Evolutionary conservation across 2,888 invertebrate species (phyloP).

Genomic region (Hecatera dysodea): DNA sequence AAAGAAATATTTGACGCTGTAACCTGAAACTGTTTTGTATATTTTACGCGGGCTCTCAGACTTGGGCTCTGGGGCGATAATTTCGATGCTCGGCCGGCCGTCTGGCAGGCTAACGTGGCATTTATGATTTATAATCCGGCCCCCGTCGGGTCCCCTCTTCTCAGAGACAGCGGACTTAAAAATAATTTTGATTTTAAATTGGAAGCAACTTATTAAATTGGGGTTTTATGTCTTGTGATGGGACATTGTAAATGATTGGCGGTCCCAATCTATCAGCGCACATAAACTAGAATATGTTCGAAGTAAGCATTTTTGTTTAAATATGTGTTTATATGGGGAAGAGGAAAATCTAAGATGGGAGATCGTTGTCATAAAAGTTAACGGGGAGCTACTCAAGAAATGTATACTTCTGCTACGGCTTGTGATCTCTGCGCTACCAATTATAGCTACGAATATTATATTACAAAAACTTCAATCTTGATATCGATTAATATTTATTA

Average conservation of each 20-base stretch:
- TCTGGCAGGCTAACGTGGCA: slow-evolving; percentile 84
- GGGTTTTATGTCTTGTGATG: slow-evolving; percentile 82
- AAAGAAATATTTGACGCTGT: slow-evolving; percentile 86
- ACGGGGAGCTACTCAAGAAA: slow-evolving; percentile 22
- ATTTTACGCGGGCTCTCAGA: slow-evolving; percentile 83
- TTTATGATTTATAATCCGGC: slow-evolving; percentile 90
- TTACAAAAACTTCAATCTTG: slow-evolving; percentile 48
- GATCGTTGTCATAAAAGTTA: slow-evolving; percentile 31
- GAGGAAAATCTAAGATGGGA: slow-evolving; percentile 16
- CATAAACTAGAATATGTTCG: slow-evolving; percentile 38
- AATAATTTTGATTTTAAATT: slow-evolving; percentile 89
- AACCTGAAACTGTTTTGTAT: slow-evolving; percentile 88
- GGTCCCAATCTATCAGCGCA: slow-evolving; percentile 44
- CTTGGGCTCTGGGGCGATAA: slow-evolving; percentile 82
- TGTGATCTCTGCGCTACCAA: slow-evolving; percentile 30
- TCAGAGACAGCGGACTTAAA: slow-evolving; percentile 85
- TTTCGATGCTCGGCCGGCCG: slow-evolving; percentile 83
- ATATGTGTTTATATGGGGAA: slow-evolving; percentile 21
- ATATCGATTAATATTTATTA: slow-evolving; percentile 54
- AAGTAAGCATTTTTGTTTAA: slow-evolving; percentile 23
- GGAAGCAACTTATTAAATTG: slow-evolving; percentile 86
- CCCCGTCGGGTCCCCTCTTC: slow-evolving; percentile 84
- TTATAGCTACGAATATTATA: slow-evolving; percentile 49
- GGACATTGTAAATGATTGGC: slow-evolving; percentile 77
- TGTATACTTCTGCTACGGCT: slow-evolving; percentile 13